Evolutionary conservation across 2,113 vertebrate species (phyloP).

Genomic region (Zosterops pallidus): DNA sequence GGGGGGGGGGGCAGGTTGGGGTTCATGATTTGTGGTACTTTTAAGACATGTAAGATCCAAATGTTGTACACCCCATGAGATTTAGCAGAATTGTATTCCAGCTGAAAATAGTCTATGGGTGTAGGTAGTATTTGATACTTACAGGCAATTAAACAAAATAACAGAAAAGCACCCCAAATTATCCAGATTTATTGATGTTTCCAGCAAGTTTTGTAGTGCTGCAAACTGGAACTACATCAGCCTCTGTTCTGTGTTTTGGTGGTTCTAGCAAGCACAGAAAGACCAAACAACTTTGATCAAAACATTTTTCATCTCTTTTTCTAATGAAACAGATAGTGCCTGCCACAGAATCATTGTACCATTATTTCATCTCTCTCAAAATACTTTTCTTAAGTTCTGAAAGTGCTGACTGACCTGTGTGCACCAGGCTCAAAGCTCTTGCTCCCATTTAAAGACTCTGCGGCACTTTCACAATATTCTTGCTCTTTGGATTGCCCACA

Average conservation of each 20-base stretch:
- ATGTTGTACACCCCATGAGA: neutral
- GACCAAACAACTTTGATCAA: neutral
- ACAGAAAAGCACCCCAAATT: neutral
- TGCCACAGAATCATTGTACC: neutral
- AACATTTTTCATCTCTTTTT: constrained; percentile 7
- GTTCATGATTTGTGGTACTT: neutral
- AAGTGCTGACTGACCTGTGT: neutral
- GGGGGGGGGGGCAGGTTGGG: too few species aligned
- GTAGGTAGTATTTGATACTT: neutral
- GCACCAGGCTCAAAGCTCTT: neutral
- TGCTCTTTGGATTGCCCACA: neutral
- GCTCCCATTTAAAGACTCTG: neutral
- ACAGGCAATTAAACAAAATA: neutral
- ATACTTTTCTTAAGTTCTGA: neutral
- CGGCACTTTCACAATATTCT: neutral
- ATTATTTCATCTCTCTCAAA: neutral
- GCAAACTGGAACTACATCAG: neutral
- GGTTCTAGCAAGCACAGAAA: neutral
- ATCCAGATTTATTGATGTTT: neutral
- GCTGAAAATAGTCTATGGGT: neutral
- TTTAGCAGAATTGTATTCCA: neutral
- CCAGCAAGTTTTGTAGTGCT: neutral
- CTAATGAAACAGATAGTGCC: neutral
- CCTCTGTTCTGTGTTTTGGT: neutral
- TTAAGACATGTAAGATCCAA: neutral